These are phyloP conservation scores for Dermolepida albohirtum DNA, from an alignment of 2,888 invertebrate genomes.

Conservation along the genomic window DNA sequence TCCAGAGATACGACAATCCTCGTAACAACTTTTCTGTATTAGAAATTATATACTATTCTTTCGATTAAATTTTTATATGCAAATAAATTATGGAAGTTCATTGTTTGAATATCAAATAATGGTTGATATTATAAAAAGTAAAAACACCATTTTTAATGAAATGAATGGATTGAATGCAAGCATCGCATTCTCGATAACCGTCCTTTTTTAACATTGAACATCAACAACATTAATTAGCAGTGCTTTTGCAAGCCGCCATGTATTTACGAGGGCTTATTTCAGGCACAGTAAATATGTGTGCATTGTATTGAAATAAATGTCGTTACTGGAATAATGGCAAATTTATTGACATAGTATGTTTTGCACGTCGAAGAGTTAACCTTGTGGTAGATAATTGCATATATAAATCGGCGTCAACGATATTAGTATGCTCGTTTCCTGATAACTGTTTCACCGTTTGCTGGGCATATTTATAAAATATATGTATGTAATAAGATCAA, in stretches of 20 bases:
- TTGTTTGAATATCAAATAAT: too few species aligned
- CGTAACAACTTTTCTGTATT: too few species aligned
- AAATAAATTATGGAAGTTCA: too few species aligned
- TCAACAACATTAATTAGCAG: conserved; percentile 10
- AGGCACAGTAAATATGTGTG: conserved; percentile 2
- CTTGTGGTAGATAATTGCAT: conserved; percentile 12
- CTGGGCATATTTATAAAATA: neutral
- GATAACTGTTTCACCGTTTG: neutral
- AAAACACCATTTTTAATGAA: too few species aligned
- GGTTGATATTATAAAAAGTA: too few species aligned
- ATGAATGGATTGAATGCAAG: neutral
- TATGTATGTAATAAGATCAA: too few species aligned
- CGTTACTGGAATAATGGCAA: conserved; percentile 14
- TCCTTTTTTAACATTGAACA: neutral
- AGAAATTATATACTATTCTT: too few species aligned
- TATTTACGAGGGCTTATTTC: conserved; percentile 2
- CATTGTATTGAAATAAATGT: conserved; percentile 14
- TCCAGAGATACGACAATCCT: too few species aligned
- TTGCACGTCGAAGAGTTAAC: conserved; percentile 19
- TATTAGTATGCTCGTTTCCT: neutral
- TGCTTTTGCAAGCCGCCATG: conserved; percentile 13
- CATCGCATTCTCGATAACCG: neutral
- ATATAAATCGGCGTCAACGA: conserved; percentile 6
- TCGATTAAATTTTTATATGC: too few species aligned
- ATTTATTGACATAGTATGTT: conserved; percentile 10